Evolutionary conservation across 2,888 invertebrate genomes (phyloP).

Genomic region (Lycophotia porphyrea): DNA sequence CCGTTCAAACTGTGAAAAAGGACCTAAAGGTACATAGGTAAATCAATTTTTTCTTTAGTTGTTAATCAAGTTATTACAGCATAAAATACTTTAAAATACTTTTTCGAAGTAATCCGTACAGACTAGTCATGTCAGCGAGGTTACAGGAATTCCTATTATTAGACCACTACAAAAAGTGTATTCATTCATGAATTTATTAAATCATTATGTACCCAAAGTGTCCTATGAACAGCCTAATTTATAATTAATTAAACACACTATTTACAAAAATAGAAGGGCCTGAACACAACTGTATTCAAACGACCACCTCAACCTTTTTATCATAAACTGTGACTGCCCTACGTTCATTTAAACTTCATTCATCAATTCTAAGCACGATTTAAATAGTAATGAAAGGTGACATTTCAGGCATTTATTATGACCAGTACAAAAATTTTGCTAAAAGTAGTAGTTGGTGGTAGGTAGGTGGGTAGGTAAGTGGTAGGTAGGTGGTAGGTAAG

Average conservation of each 20-base stretch:
- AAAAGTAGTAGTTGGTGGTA: too few species aligned
- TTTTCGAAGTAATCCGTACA: neutral
- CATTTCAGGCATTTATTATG: neutral
- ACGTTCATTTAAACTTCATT: slow-evolving; percentile 12
- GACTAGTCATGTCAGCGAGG: neutral
- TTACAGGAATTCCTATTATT: neutral
- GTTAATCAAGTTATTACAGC: neutral
- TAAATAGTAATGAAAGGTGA: neutral
- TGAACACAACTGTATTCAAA: slow-evolving; percentile 26
- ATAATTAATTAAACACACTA: slow-evolving; percentile 36
- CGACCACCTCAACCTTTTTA: slow-evolving; percentile 4
- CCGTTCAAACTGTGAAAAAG: neutral
- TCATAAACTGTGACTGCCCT: slow-evolving; percentile 22
- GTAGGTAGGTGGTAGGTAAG: too few species aligned
- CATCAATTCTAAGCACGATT: neutral
- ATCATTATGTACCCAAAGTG: neutral
- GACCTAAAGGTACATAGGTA: neutral
- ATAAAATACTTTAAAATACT: neutral
- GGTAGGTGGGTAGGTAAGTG: too few species aligned
- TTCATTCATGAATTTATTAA: neutral
- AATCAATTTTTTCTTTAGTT: neutral
- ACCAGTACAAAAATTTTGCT: neutral
- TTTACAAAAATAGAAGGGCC: slow-evolving; percentile 26
- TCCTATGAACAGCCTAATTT: slow-evolving; percentile 4
- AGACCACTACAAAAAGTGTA: neutral